Evolutionary conservation across 2,888 invertebrate genomes (phyloP), one percentile per base, ranked within the genome.

Genomic region (Apodemia mormo): DNA sequence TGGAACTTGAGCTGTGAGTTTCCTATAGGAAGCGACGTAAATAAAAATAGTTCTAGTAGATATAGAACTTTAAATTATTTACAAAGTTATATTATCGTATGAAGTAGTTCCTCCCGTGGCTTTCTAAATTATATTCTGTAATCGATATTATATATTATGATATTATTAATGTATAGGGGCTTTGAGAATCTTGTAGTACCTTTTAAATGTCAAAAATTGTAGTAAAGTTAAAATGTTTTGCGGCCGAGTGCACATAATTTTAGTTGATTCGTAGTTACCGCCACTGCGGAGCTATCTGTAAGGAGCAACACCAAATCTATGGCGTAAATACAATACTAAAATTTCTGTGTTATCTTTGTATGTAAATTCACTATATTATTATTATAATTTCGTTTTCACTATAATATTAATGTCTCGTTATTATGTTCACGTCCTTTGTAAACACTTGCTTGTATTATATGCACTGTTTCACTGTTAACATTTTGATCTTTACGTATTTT

Each of bases 291-390:
- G 0, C 86, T 81, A 77, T 73, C 77, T 86, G 90, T 91, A 91
- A 91, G 90, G 88, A 85, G 76, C 82, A 89, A 90, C 91, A 90
- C 89, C 90, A 91, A 92, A 86, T 70, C 64, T 70, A 68, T 70
- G 45, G 66, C 68, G 67, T 71, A 68, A 67, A 69, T 49, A 43
- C 68, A 52, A 54, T 30, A 33, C n/a, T 33, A 33, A 33, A 33
- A 61, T 61, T 12, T 61, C 61, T 12, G 12, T 61, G 61, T 61
- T 14, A 61, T 30, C 58, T 22, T 10, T 30, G 30, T 33, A 61
- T 69, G 65, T 69, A 40, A 67, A 69, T 78, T 81, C 78, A 80
- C 76, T 82, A 82, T 79, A 79, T 82, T 81, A 78, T 43, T 10
- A 43, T 78, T 76, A 68, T 52, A 22, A 22, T 78, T 72, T 77